Evolutionary conservation across 2,888 invertebrate species (phyloP).

Genomic region (Hirtodrosophila confusa): DNA sequence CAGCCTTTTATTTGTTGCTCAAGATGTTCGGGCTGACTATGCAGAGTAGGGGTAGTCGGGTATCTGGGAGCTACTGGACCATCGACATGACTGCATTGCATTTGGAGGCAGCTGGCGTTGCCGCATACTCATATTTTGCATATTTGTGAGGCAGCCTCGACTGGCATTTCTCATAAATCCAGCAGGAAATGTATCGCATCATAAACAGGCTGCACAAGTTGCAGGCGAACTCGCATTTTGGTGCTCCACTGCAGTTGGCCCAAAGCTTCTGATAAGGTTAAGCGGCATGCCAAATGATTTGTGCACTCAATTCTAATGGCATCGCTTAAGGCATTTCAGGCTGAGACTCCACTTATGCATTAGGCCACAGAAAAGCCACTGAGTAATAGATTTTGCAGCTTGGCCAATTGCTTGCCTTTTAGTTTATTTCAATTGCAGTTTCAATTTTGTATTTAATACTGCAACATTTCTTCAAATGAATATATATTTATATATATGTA

Average conservation of each 20-base stretch:
- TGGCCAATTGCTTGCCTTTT: too few relatives aligned
- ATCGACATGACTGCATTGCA: constrained; percentile 21
- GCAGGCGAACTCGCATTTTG: constrained; percentile 5
- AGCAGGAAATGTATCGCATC: constrained; percentile 53
- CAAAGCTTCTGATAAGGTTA: constrained; percentile 41
- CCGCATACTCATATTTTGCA: constrained; percentile 61
- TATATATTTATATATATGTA: too few relatives aligned
- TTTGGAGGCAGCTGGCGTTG: constrained; percentile 11
- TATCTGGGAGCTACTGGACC: not conserved
- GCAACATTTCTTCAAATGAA: too few relatives aligned
- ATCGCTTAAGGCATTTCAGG: constrained; percentile 9
- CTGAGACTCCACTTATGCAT: not conserved
- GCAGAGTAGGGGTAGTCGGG: not conserved
- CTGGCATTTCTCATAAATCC: constrained; percentile 61
- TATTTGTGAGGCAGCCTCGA: constrained; percentile 43
- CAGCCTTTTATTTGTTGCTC: constrained; percentile 42
- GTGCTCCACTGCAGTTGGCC: not conserved
- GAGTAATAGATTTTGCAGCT: not conserved
- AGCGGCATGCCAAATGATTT: constrained; percentile 46
- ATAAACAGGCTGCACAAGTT: constrained; percentile 6
- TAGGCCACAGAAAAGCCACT: too few relatives aligned
- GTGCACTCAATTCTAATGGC: constrained; percentile 38
- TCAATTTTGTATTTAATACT: too few relatives aligned
- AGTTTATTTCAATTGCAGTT: too few relatives aligned
- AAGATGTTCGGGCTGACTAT: constrained; percentile 2